Conservation (phyloP, 2,797 vertebrate genomes). For the Numenius phaeopus region DNA sequence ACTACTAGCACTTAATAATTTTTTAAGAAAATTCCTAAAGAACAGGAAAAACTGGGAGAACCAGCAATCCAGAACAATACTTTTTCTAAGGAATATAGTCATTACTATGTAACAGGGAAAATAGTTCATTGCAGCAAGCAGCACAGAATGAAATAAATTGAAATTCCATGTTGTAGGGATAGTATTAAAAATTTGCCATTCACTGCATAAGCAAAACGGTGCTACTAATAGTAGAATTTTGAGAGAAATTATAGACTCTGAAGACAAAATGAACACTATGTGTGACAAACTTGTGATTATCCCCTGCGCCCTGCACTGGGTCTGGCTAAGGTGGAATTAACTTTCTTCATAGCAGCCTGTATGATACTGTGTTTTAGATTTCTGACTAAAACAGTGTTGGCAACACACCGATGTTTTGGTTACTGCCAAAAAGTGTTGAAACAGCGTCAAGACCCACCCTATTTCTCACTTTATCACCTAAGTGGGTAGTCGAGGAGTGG, state of each 20-base stretch:
- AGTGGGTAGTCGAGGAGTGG: neutral
- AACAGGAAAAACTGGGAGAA: neutral
- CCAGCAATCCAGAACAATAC: neutral
- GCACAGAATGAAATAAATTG: neutral
- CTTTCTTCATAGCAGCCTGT: neutral
- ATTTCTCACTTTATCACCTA: neutral
- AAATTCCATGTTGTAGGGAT: neutral
- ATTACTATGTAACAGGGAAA: neutral
- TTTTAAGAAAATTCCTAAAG: neutral
- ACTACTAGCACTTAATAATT: neutral
- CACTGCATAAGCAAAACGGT: neutral
- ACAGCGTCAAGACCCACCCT: neutral
- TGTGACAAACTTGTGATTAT: accelerated
- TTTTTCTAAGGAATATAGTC: neutral
- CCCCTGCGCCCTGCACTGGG: accelerated
- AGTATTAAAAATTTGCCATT: neutral
- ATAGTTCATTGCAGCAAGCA: neutral
- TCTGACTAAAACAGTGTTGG: neutral
- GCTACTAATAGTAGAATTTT: neutral
- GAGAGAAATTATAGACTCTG: neutral
- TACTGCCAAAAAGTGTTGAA: neutral
- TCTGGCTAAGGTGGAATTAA: neutral
- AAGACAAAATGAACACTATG: neutral
- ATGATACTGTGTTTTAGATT: neutral
- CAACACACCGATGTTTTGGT: neutral